Conservation (phyloP, 2,888 invertebrate genomes). For the Drosophila mimica region DNA sequence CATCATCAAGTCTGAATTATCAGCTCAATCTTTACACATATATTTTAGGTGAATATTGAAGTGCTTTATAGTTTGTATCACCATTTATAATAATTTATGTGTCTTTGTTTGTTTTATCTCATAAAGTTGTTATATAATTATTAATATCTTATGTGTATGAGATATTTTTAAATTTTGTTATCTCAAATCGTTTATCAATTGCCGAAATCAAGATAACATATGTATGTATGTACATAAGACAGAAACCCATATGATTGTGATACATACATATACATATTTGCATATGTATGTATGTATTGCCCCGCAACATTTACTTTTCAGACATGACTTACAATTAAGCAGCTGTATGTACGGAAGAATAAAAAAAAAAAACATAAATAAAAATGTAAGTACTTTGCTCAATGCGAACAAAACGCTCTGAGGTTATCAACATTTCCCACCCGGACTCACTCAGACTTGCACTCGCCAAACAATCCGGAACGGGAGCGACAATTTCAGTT, state of each 20-base stretch:
- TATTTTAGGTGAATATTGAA: neutral
- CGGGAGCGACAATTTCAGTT: constrained; percentile 33
- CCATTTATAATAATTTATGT: neutral
- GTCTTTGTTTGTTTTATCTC: neutral
- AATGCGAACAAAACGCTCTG: constrained; percentile 53
- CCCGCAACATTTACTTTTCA: constrained; percentile 1
- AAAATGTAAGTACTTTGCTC: constrained; percentile 9
- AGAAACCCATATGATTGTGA: neutral
- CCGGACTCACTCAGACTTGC: constrained; percentile 17
- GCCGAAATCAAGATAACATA: neutral
- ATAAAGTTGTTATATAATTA: neutral
- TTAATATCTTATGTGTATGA: neutral
- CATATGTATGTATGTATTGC: neutral
- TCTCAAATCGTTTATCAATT: neutral
- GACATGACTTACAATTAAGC: constrained; percentile 13
- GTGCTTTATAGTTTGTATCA: neutral
- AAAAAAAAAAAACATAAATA: constrained; percentile 23
- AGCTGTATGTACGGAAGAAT: constrained; percentile 23
- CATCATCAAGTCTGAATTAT: neutral
- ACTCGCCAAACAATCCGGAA: constrained; percentile 60
- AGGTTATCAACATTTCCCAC: constrained; percentile 66
- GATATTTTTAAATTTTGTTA: neutral
- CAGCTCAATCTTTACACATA: neutral
- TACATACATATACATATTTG: too few relatives aligned
- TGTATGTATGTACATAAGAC: neutral